phyloP scores from a whole-genome alignment of 2,797 vertebrate genomes.

The Scolopax rusticola region DNA sequence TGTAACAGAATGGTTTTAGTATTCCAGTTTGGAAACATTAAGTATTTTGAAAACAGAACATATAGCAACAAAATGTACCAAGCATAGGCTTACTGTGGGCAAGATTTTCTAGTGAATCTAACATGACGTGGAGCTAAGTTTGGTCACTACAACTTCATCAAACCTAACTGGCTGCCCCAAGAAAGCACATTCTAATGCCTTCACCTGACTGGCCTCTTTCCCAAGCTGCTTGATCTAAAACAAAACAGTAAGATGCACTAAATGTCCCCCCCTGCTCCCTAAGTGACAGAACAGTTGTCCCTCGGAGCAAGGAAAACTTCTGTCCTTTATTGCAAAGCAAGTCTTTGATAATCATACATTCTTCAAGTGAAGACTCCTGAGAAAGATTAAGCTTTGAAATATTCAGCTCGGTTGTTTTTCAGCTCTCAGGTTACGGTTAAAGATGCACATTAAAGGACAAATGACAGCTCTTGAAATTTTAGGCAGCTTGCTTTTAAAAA shows the following conservation, averaged over 20 bases:
- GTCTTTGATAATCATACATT: neutral
- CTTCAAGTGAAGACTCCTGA: neutral
- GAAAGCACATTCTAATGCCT: neutral
- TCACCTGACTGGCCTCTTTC: neutral
- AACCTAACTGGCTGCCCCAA: neutral
- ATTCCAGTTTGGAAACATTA: neutral
- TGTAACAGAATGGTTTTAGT: neutral
- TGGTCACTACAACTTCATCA: neutral
- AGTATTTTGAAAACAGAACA: neutral
- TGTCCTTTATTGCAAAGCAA: neutral
- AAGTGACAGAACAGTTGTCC: neutral
- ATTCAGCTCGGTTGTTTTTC: neutral
- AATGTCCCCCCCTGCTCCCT: rapidly evolving
- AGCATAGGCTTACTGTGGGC: neutral
- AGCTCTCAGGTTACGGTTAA: neutral
- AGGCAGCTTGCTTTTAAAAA: neutral
- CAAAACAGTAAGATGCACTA: neutral
- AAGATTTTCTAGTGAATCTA: neutral
- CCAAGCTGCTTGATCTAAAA: neutral
- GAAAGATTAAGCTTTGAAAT: neutral
- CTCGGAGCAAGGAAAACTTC: neutral
- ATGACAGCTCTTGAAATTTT: neutral
- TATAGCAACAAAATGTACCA: neutral
- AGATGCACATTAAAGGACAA: neutral
- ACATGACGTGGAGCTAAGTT: neutral